These are phyloP conservation scores for Homalodisca vitripennis DNA, from an alignment of 1,140 invertebrate species.

Conservation along the genomic window DNA sequence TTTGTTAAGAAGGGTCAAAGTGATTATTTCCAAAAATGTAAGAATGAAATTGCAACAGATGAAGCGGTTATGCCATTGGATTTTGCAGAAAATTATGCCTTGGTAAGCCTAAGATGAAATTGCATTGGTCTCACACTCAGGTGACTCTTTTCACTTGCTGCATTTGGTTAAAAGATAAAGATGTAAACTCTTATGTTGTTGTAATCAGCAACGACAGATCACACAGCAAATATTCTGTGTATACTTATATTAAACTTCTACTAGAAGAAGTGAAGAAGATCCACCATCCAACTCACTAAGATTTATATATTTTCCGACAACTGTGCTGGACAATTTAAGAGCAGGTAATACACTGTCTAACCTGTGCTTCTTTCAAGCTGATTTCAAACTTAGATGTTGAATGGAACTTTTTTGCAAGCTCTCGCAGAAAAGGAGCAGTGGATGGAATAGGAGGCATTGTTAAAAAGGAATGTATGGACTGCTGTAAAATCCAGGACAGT, in stretches of 20 bases:
- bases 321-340: slow-evolving; percentile 5
- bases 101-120: slow-evolving; percentile 4
- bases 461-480: no score
- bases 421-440: no score
- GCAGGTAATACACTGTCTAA: no score
- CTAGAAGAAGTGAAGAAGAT: not conserved
- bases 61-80: not conserved
- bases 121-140: not conserved
- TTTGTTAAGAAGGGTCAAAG: not conserved
- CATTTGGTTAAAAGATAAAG: not conserved
- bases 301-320: not conserved
- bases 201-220: not conserved
- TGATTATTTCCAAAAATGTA: not conserved
- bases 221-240: slow-evolving; percentile 5
- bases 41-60: not conserved
- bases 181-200: not conserved
- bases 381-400: no score
- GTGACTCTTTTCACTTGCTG: not conserved
- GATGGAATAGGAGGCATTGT: no score
- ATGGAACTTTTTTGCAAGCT: no score
- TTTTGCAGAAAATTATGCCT: slow-evolving; percentile 11
- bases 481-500: no score
- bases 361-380: no score
- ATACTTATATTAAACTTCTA: not conserved
- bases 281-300: not conserved